Conservation (phyloP, 2,888 invertebrate species). For the Xylota segnis region DNA sequence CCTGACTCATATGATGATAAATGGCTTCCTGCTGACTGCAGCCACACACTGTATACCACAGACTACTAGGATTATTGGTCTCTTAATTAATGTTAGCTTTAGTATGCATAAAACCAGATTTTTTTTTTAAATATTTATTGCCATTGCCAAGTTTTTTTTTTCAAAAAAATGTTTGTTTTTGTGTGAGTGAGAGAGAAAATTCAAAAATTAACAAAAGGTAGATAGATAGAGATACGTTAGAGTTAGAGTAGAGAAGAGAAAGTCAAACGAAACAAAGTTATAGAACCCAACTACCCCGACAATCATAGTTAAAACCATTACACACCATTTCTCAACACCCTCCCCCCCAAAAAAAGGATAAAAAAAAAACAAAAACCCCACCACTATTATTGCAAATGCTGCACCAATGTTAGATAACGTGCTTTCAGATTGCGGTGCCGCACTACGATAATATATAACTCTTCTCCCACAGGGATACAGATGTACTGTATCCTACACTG, state of each 20-base stretch:
- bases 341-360: too few relatives aligned
- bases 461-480: slow-evolving; percentile 39
- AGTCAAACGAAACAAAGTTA: slow-evolving; percentile 28
- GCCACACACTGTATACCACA: not conserved
- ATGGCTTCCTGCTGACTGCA: slow-evolving; percentile 25
- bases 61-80: slow-evolving; percentile 29
- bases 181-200: slow-evolving; percentile 8
- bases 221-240: slow-evolving; percentile 40
- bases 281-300: slow-evolving; percentile 29
- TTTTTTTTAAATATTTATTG: slow-evolving; percentile 27
- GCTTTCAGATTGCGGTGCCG: slow-evolving; percentile 62
- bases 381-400: slow-evolving; percentile 27
- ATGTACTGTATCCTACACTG: slow-evolving; percentile 24
- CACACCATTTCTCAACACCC: too few relatives aligned
- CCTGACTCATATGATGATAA: slow-evolving; percentile 27
- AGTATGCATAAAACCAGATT: slow-evolving; percentile 36
- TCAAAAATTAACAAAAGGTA: not conserved
- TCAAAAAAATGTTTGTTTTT: too few relatives aligned
- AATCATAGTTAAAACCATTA: slow-evolving; percentile 53
- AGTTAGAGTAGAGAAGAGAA: slow-evolving; percentile 23
- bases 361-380: not conserved
- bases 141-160: slow-evolving; percentile 37
- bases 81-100: slow-evolving; percentile 49
- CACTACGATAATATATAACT: slow-evolving; percentile 41
- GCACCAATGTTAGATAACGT: slow-evolving; percentile 72